These are phyloP conservation scores for Furnarius figulus DNA, from an alignment of 2,113 vertebrate genomes.

Conservation along the genomic window DNA sequence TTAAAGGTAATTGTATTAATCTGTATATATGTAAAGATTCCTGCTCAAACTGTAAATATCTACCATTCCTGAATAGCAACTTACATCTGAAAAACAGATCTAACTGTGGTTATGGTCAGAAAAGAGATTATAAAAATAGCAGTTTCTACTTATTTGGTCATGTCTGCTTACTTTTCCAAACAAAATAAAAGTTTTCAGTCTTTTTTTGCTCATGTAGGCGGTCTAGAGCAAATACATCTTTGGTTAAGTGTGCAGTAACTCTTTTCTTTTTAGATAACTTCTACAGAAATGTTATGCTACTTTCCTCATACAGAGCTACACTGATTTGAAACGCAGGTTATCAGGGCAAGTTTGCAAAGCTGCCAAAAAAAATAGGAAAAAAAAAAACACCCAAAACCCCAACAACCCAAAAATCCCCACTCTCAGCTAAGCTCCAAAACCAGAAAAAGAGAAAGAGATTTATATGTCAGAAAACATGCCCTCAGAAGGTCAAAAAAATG, in stretches of 20 bases:
- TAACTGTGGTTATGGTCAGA: slow-evolving; percentile 20
- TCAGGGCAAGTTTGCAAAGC: background rate
- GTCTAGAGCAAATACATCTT: background rate
- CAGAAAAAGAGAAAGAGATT: background rate
- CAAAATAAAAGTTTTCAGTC: slow-evolving; percentile 48
- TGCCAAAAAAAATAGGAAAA: background rate
- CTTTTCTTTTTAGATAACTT: background rate
- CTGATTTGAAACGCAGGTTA: slow-evolving; percentile 1
- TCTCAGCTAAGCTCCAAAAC: background rate
- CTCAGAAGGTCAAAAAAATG: background rate
- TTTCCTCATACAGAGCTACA: background rate
- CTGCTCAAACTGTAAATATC: background rate
- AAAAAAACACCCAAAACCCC: background rate
- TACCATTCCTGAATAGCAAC: slow-evolving; percentile 15
- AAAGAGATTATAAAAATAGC: slow-evolving; percentile 33
- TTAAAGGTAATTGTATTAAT: background rate
- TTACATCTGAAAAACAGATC: slow-evolving; percentile 50
- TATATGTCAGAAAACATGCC: background rate
- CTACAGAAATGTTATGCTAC: background rate
- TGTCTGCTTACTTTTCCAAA: slow-evolving; percentile 64
- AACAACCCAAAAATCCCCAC: background rate
- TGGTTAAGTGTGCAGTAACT: background rate
- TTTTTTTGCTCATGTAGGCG: background rate
- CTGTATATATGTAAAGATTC: background rate
- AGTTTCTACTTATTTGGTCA: slow-evolving; percentile 47